Conservation (phyloP, 2,888 invertebrate species). For the Druceiella hillmani region DNA sequence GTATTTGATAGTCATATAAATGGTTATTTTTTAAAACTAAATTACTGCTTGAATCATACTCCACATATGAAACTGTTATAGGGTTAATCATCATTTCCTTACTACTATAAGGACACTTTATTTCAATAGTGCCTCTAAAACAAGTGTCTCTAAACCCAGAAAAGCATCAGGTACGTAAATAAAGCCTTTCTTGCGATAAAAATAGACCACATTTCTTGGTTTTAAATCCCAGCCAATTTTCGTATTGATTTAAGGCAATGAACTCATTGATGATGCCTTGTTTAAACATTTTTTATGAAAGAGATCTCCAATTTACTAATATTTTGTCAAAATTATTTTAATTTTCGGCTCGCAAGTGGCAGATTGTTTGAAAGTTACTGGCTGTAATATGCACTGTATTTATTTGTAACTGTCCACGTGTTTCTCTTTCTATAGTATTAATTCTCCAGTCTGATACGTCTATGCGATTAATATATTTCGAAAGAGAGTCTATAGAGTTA, state of each 20-base stretch:
- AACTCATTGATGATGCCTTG: slow-evolving; percentile 5
- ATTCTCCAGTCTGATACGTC: too few relatives aligned
- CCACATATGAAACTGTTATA: slow-evolving; percentile 1
- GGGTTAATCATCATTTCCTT: slow-evolving; percentile 3
- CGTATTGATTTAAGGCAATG: slow-evolving; percentile 8
- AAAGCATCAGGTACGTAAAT: slow-evolving; percentile 10
- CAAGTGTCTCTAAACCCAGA: slow-evolving; percentile 9
- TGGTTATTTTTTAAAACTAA: slow-evolving; percentile 6
- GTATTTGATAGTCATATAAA: slow-evolving; percentile 11
- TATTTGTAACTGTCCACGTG: too few relatives aligned
- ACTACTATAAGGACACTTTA: slow-evolving; percentile 7
- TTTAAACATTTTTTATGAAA: too few relatives aligned
- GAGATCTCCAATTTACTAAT: too few relatives aligned
- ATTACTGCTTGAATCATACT: too few relatives aligned
- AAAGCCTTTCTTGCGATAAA: slow-evolving; percentile 5
- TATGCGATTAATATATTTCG: too few relatives aligned
- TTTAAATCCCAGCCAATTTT: too few relatives aligned
- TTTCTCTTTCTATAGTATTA: too few relatives aligned
- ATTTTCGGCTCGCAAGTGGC: slow-evolving; percentile 1
- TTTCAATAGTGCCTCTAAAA: slow-evolving; percentile 6
- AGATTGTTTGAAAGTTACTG: slow-evolving; percentile 6
- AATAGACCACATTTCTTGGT: slow-evolving; percentile 9
- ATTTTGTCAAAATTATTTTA: slow-evolving; percentile 4
- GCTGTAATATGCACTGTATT: too few relatives aligned
- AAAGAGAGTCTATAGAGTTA: too few relatives aligned